Conservation (phyloP, 2,797 vertebrate species). For the Sarcophilus harrisii region DNA sequence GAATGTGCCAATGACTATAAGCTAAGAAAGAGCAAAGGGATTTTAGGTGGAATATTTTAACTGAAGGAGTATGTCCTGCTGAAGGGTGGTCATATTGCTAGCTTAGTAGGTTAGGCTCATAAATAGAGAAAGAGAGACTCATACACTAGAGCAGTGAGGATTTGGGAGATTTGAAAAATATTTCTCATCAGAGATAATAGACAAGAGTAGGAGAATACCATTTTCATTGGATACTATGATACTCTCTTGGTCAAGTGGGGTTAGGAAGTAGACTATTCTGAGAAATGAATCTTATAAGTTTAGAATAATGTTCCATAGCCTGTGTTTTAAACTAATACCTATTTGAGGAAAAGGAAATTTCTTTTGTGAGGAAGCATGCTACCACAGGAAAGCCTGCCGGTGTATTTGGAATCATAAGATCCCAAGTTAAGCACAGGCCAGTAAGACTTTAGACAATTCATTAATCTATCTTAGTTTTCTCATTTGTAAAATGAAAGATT, state of each 20-base stretch:
- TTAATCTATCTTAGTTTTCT: neutral
- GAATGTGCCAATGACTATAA: slow-evolving; percentile 69
- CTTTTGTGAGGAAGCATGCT: neutral
- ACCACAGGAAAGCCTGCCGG: accelerated
- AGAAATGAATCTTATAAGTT: neutral
- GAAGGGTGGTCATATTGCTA: slow-evolving; percentile 66
- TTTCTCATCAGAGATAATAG: slow-evolving; percentile 22
- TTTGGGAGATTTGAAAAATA: slow-evolving; percentile 50
- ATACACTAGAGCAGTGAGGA: slow-evolving; percentile 24
- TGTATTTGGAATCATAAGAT: neutral
- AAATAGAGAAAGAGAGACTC: slow-evolving; percentile 17
- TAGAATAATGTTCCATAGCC: neutral
- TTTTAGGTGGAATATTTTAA: slow-evolving; percentile 75
- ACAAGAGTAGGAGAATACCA: neutral
- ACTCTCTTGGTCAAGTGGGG: slow-evolving; percentile 46
- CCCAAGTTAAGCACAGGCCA: neutral
- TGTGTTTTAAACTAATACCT: no score
- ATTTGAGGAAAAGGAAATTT: neutral
- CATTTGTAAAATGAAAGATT: neutral
- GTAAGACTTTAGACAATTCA: neutral
- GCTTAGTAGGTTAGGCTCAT: slow-evolving; percentile 51
- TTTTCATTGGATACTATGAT: slow-evolving; percentile 34
- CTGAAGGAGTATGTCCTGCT: slow-evolving; percentile 50
- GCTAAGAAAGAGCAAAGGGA: slow-evolving; percentile 58
- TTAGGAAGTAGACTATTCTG: slow-evolving; percentile 33